Percentiles rank a stretch among this genome's conserved stretches.
Evolutionary conservation across 2,888 invertebrate species (phyloP).

Genomic region (Apeira syringaria): DNA sequence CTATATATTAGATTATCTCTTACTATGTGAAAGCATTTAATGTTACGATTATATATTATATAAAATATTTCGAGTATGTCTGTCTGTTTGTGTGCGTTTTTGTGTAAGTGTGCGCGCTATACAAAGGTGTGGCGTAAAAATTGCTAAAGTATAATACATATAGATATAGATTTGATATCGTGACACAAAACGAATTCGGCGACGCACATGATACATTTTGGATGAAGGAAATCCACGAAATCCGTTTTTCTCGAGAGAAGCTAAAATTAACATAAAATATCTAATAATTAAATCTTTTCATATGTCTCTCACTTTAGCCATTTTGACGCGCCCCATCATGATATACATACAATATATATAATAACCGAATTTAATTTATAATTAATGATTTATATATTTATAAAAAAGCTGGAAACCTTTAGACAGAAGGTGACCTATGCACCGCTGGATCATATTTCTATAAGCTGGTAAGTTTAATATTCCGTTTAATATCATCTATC

Average conservation of each 20-base stretch:
- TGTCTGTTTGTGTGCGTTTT: conserved; percentile 22
- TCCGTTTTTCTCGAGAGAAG: too few relatives aligned
- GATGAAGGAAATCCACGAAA: too few relatives aligned
- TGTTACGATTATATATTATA: conserved; percentile 46
- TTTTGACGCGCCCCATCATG: conserved; percentile 23
- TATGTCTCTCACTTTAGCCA: conserved; percentile 19
- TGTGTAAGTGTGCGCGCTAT: conserved; percentile 19
- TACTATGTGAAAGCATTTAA: conserved; percentile 67
- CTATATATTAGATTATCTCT: conserved; percentile 36
- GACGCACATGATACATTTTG: too few relatives aligned
- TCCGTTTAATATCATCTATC: too few relatives aligned
- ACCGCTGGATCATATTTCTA: conserved; percentile 59
- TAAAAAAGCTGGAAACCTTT: conserved; percentile 44
- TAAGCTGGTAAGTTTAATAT: conserved; percentile 72
- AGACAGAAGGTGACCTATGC: conserved; percentile 39
- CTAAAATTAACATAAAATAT: too few relatives aligned
- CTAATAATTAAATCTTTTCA: too few relatives aligned
- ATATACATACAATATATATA: conserved; percentile 31
- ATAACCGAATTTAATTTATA: conserved; percentile 22
- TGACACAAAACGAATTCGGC: too few relatives aligned
- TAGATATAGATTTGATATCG: neutral
- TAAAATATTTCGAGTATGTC: conserved; percentile 39
- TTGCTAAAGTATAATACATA: neutral
- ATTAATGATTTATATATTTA: conserved; percentile 10
- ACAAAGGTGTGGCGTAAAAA: neutral